Evolutionary conservation across 2,888 invertebrate species (phyloP), one percentile per base, ranked within the genome.

Genomic region (Anoncus sp.): DNA sequence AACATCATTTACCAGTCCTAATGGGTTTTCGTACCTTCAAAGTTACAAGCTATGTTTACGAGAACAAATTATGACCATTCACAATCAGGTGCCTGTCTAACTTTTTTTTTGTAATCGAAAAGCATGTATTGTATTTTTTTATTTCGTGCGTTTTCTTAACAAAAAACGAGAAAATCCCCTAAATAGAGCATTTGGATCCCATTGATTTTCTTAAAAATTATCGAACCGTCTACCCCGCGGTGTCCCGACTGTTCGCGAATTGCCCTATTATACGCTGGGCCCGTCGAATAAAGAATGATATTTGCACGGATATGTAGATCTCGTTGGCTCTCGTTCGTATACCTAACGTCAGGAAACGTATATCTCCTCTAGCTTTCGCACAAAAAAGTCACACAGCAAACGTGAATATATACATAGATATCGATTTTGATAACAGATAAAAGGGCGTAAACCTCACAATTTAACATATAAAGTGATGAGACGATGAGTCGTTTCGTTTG

Each of bases 301-400:
- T 77, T 73, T 62, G 47, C 67, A 51, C 62, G 45, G 35, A 57
- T 59, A 27, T 55, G 24, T 27, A 57, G 35, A 62, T 49, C 45
- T 22, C 45, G 12, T 63, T 40, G 57, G 24, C 16, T 18, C 47
- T 18, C 38, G 22, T 53, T 65, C 55, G n/a, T 27, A 65, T 24
- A 60, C 22, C 45, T 27, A 49, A 51, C 47, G 60, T 51, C 43
- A 47, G 71, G 27, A 72, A 67, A 55, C 45, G 51, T 40, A 59
- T 24, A 51, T 43, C 53, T 67, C 45, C 20, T 62, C 10, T 6
- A 24, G 40, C 49, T 20, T 24, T 18, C 45, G 40, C 10, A 49
- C 18, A 47, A 66, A 65, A 62, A 62, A 24, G 27, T 45, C 6
- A 27, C 24, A 10, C 24, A 10, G 27, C 18, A 35, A 35, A n/a